Conservation (phyloP, 2,888 invertebrate species). For the Athripsodes cinereus region DNA sequence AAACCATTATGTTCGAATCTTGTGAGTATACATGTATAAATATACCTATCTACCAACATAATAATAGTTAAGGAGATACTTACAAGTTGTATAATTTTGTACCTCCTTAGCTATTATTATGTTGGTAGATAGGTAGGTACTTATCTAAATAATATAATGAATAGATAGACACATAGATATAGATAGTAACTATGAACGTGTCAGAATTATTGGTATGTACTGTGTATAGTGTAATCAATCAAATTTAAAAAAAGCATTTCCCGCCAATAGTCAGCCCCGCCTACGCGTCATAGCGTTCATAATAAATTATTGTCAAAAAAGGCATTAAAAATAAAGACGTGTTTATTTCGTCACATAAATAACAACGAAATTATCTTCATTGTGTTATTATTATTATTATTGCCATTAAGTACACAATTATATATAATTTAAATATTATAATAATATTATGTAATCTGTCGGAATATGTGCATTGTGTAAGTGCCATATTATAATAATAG, state of each 20-base stretch:
- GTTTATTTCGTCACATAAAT: slow-evolving; percentile 2
- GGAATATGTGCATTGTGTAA: too few species aligned
- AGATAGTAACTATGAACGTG: not conserved
- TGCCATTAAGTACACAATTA: too few species aligned
- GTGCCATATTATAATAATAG: too few species aligned
- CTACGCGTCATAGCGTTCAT: slow-evolving; percentile 4
- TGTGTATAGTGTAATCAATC: slow-evolving; percentile 18
- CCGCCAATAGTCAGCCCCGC: slow-evolving; percentile 21
- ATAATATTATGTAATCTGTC: too few species aligned
- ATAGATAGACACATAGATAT: not conserved
- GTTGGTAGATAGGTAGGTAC: not conserved
- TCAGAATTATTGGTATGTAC: not conserved
- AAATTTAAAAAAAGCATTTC: slow-evolving; percentile 22
- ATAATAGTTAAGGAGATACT: too few species aligned
- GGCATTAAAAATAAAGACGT: not conserved
- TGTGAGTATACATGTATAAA: too few species aligned
- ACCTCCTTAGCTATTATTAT: too few species aligned
- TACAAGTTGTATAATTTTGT: too few species aligned
- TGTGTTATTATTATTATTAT: too few species aligned
- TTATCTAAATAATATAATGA: not conserved
- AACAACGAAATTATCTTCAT: not conserved
- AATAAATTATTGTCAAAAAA: slow-evolving; percentile 5
- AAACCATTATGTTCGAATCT: too few species aligned
- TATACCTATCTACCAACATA: not conserved
- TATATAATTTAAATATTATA: too few species aligned